Conservation (phyloP, 1,140 invertebrate species). For the Heliconius congener region DNA sequence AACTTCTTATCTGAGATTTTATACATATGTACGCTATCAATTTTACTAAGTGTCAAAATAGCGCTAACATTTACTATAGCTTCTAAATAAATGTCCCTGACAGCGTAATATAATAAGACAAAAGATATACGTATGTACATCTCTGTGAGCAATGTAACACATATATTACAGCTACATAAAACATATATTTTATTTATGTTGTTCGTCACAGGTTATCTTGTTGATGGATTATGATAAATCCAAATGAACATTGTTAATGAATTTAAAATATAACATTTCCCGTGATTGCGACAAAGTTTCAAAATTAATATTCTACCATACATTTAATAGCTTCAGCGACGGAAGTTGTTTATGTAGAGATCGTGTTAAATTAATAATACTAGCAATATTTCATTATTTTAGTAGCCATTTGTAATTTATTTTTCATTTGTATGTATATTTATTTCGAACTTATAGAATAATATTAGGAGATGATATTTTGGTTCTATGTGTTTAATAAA, state of each 20-base stretch:
- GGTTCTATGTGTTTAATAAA: too few relatives aligned
- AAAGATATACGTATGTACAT: too few relatives aligned
- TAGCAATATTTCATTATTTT: neutral
- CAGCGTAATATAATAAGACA: neutral
- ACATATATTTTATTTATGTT: too few relatives aligned
- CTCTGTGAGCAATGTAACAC: too few relatives aligned
- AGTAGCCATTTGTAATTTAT: neutral
- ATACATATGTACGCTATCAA: neutral
- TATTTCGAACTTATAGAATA: too few relatives aligned
- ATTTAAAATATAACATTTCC: conserved; percentile 30
- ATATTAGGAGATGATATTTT: too few relatives aligned
- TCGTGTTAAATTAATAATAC: conserved; percentile 9
- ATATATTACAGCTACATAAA: too few relatives aligned
- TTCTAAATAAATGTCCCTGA: neutral
- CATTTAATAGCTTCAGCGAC: conserved; percentile 24
- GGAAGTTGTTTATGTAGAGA: conserved; percentile 20
- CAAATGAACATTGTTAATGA: conserved; percentile 16
- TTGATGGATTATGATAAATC: neutral
- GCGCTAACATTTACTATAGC: neutral
- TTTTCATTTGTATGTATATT: neutral
- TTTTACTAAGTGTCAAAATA: neutral
- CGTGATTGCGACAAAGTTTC: conserved; percentile 19
- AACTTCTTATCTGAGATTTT: neutral
- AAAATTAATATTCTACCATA: neutral
- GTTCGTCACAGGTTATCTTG: neutral